phyloP scores from a whole-genome alignment of 2,797 vertebrate species.

The Peromyscus eremicus region DNA sequence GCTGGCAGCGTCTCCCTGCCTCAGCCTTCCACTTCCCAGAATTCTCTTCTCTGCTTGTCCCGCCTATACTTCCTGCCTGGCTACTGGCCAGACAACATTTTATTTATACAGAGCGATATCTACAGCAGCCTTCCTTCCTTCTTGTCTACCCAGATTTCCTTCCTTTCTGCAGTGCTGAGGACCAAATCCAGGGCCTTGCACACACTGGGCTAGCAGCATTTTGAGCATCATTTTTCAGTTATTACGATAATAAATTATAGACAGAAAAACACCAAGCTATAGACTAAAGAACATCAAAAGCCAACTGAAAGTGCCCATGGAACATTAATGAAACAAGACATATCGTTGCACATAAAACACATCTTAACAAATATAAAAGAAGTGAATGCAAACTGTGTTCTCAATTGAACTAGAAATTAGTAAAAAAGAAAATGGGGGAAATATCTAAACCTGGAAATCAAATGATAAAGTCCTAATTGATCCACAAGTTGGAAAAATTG shows the following conservation, averaged over 20 bases:
- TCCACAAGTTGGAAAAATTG: neutral
- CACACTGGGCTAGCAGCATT: neutral
- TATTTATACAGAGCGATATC: too few species aligned
- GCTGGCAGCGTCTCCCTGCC: too few species aligned
- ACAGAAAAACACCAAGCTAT: neutral
- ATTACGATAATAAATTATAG: neutral
- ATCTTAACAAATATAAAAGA: slow-evolving; percentile 32
- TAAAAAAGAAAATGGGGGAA: neutral
- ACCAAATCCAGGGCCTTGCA: neutral
- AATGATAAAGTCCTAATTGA: neutral
- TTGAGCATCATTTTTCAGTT: neutral
- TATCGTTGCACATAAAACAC: neutral
- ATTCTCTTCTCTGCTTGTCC: too few species aligned
- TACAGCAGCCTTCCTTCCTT: neutral
- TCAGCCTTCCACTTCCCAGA: too few species aligned
- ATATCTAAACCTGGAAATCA: neutral
- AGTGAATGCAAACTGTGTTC: neutral
- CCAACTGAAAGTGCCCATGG: neutral
- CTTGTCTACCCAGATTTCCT: neutral
- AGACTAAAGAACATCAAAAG: neutral
- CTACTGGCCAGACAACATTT: too few species aligned
- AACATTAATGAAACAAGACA: neutral
- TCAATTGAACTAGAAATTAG: neutral
- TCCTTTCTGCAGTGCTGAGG: neutral
- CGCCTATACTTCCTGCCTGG: too few species aligned